A percentile compares a stretch with the other conserved stretches of the same genome.
These are phyloP conservation scores for Alfaro cultratus DNA, from an alignment of 2,797 vertebrate genomes.

Conservation along the genomic window DNA sequence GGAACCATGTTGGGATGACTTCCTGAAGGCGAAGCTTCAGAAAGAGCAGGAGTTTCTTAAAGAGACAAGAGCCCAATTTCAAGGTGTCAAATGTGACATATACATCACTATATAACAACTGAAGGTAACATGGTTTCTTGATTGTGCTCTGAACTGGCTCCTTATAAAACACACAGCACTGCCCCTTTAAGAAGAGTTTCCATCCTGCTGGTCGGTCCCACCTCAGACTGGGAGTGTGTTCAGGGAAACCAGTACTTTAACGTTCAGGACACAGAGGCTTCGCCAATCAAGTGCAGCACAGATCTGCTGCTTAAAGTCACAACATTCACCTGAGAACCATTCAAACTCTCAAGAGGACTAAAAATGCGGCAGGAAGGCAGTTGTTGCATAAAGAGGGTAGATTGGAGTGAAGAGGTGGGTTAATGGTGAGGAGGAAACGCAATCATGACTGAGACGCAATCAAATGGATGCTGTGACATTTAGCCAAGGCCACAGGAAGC, in stretches of 20 bases:
- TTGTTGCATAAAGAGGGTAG: neutral
- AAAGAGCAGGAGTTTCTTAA: too few species aligned
- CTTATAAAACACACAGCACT: too few species aligned
- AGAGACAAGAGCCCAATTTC: too few species aligned
- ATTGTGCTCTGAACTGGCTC: too few species aligned
- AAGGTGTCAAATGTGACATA: too few species aligned
- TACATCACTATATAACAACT: too few species aligned
- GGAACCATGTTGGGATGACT: too few species aligned
- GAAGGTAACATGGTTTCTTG: too few species aligned
- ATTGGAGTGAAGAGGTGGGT: neutral
- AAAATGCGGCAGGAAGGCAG: slow-evolving; percentile 9
- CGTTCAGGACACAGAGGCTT: neutral
- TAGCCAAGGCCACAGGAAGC: slow-evolving; percentile 16
- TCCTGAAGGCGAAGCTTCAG: too few species aligned
- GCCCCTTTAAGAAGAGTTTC: neutral
- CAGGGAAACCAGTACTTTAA: neutral
- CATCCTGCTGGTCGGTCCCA: neutral
- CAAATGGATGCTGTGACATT: slow-evolving; percentile 42
- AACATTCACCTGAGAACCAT: neutral
- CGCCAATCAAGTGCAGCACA: neutral
- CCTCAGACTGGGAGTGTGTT: too few species aligned
- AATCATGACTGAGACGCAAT: slow-evolving; percentile 34
- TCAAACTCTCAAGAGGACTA: neutral
- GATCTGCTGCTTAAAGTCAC: neutral
- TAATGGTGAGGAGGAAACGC: neutral